phyloP scores from a whole-genome alignment of 2,113 vertebrate species.

The Equus przewalskii region DNA sequence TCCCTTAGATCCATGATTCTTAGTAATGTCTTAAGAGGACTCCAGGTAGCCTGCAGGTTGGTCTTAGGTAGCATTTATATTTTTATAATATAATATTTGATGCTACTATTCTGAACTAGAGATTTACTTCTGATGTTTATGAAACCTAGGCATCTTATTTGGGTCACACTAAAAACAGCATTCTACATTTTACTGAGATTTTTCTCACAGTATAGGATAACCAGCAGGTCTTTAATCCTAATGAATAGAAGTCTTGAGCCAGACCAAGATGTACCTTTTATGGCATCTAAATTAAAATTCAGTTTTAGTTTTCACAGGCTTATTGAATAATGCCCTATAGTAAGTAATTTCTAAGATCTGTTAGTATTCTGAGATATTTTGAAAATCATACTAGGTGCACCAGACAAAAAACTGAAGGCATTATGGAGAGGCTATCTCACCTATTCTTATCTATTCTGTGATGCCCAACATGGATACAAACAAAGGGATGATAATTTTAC shows the following conservation, averaged over 20 bases:
- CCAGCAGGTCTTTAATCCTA: background rate
- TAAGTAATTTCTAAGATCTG: background rate
- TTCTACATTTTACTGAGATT: background rate
- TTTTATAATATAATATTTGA: background rate
- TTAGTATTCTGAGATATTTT: background rate
- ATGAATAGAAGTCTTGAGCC: background rate
- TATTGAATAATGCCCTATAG: background rate
- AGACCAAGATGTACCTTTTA: background rate
- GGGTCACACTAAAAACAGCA: background rate
- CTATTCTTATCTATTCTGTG: background rate
- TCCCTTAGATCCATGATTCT: background rate
- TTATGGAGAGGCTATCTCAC: background rate
- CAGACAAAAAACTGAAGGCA: background rate
- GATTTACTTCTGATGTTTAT: constrained; percentile 21
- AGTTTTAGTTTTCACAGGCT: background rate
- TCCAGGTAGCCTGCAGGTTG: background rate
- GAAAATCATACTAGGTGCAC: background rate
- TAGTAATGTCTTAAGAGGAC: background rate
- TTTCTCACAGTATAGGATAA: background rate
- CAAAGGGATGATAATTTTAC: background rate
- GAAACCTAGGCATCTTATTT: background rate
- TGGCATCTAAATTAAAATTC: background rate
- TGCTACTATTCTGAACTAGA: background rate
- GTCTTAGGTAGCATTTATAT: background rate
- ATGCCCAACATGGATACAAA: background rate